These are phyloP conservation scores for Gambusia yucatana DNA, from an alignment of 2,797 vertebrate genomes.

Conservation along the genomic window DNA sequence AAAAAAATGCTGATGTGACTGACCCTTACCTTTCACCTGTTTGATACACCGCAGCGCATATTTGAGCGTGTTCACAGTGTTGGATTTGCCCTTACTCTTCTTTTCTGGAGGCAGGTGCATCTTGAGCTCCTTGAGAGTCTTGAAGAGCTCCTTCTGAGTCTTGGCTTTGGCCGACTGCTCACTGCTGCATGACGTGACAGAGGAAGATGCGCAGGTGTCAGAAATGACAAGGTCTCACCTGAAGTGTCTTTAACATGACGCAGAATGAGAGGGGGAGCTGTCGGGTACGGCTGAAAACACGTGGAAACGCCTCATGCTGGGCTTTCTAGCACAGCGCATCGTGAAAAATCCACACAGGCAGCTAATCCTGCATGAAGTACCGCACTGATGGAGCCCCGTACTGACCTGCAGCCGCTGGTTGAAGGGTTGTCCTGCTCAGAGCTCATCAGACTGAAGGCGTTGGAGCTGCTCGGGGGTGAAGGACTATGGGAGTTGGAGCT, in stretches of 20 bases:
- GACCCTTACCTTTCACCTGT: constrained; percentile 91
- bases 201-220: constrained; percentile 58
- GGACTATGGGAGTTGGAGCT: constrained; percentile 86
- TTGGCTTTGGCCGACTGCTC: constrained; percentile 92
- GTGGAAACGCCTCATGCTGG: neutral
- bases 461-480: constrained; percentile 84
- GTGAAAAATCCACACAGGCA: neutral
- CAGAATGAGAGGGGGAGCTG: neutral
- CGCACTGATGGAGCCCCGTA: neutral
- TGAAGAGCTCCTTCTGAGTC: constrained; percentile 90
- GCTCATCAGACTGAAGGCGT: constrained; percentile 88
- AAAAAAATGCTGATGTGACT: neutral
- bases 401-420: constrained; percentile 91
- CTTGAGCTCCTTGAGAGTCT: constrained; percentile 91
- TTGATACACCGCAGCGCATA: constrained; percentile 93
- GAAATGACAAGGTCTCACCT: constrained; percentile 36
- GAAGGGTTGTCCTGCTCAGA: constrained; percentile 90
- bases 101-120: constrained; percentile 88
- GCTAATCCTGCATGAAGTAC: neutral
- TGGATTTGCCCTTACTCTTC: constrained; percentile 89
- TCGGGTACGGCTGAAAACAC: neutral
- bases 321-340: neutral
- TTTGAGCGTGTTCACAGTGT: constrained; percentile 88
- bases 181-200: constrained; percentile 79
- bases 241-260: constrained; percentile 11